Evolutionary conservation across 2,797 vertebrate genomes (phyloP), one percentile per base, ranked within the genome.

Genomic region (Danio kyathit): DNA sequence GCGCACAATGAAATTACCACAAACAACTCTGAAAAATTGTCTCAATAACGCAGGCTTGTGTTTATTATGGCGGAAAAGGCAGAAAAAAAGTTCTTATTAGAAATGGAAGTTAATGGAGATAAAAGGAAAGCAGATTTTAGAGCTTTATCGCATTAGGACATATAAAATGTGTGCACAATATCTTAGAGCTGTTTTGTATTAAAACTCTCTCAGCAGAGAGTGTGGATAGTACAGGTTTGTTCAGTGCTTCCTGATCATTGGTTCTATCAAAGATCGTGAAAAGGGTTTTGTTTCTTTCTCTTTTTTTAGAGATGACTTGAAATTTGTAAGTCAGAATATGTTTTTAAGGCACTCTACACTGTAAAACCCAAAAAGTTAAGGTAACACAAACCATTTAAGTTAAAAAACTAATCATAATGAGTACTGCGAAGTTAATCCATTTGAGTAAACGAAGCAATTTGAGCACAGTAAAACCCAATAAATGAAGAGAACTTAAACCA

Each of bases 31-130:
- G 92, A 92, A 93, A 94, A 85, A 82, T 77, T 41, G 77, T 29
- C 48, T 43, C 82, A 83, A 84, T 93, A 91, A 84, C 85, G 84
- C 77, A 88, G 90, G 91, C 91, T 92, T 92, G 91, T 89, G 91
- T 91, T 91, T 89, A 93, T 92, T 89, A 91, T 86, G 89, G 92
- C 92, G 92, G 92, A 92, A 91, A 93, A 92, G 91, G 91, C 92
- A 52, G 6, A 29, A 29, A 48, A 66, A 84, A 86, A 84, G 82
- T 84, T 82, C 48, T 57, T 73, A 75, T 69, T 21, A 81, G 76
- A 41, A 72, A 79, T 56, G 63, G 60, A 63, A 79, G 82, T 84
- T 83, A 82, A 80, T 80, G 69, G 49, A 67, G 65, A 60, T 60
- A 72, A 86, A 57, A 71, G 70, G 63, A 48, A 46, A 64, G 43